These are phyloP conservation scores for Forficula auricularia DNA, from an alignment of 1,140 invertebrate species.

Conservation along the genomic window DNA sequence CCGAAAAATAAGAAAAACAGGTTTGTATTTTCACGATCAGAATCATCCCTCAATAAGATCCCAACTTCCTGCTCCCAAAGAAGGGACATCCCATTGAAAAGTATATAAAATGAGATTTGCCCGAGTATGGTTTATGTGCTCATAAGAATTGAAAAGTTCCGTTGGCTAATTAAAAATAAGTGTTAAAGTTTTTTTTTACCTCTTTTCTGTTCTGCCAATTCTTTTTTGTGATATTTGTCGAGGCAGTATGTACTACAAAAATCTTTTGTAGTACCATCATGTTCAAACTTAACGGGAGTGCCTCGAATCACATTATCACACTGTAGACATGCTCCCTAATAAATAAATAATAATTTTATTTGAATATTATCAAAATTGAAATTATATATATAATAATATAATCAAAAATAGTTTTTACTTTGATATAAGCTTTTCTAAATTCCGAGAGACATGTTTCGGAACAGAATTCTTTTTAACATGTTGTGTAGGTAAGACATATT, in stretches of 20 bases:
- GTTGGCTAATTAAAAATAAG: too few species aligned
- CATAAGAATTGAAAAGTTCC: too few species aligned
- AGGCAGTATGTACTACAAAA: constrained; percentile 68
- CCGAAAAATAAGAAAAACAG: too few species aligned
- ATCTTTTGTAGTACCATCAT: constrained; percentile 46
- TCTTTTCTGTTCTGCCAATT: constrained; percentile 29
- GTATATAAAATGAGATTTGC: too few species aligned
- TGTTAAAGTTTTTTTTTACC: too few species aligned
- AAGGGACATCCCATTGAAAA: too few species aligned
- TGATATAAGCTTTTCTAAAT: constrained; percentile 70
- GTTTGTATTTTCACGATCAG: too few species aligned
- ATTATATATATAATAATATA: not conserved
- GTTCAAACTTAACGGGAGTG: constrained; percentile 31
- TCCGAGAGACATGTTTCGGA: constrained; percentile 73
- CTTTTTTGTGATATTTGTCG: constrained; percentile 61
- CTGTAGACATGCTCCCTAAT: constrained; percentile 52
- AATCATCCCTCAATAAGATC: too few species aligned
- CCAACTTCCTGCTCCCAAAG: too few species aligned
- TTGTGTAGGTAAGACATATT: constrained; percentile 70
- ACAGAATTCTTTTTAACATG: constrained; percentile 85
- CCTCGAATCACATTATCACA: constrained; percentile 71
- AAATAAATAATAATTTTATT: constrained; percentile 6
- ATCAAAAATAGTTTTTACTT: constrained; percentile 30
- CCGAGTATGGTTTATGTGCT: too few species aligned
- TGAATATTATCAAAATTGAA: constrained; percentile 2